phyloP scores from a whole-genome alignment of 1,140 invertebrate species.

The Drosophila aff. region DNA sequence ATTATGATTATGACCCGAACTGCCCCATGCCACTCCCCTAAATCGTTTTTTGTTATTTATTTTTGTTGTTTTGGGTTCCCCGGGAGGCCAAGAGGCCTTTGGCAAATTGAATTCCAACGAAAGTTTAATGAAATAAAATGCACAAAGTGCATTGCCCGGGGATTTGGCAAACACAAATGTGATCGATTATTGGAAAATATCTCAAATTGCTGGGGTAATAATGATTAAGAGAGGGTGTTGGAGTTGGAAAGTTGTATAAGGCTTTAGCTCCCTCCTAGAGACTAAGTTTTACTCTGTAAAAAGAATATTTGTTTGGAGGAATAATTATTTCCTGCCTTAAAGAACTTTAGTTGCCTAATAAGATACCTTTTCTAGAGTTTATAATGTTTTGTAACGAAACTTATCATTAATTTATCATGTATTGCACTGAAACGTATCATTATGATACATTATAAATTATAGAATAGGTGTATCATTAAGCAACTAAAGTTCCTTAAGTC shows the following conservation, averaged over 20 bases:
- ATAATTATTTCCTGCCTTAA: neutral
- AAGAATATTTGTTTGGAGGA: neutral
- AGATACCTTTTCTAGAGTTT: neutral
- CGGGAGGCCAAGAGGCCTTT: constrained; percentile 10
- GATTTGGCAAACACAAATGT: constrained; percentile 13
- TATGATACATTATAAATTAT: too few relatives aligned
- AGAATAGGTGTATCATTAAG: too few relatives aligned
- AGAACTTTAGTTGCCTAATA: neutral
- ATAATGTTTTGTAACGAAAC: neutral
- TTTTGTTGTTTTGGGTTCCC: neutral
- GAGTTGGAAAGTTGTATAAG: neutral
- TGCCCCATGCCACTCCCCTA: constrained; percentile 24
- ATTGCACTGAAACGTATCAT: too few relatives aligned
- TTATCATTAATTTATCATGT: too few relatives aligned
- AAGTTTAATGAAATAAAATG: constrained; percentile 51
- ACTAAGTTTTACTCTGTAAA: neutral
- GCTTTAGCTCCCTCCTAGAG: neutral
- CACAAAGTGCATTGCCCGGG: constrained; percentile 18
- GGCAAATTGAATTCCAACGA: constrained; percentile 58
- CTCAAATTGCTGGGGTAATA: constrained; percentile 1
- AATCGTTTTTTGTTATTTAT: neutral
- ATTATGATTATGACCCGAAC: constrained; percentile 55
- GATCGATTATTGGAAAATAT: constrained; percentile 44
- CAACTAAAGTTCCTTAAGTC: too few relatives aligned
- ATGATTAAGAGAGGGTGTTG: neutral